These are phyloP conservation scores for Chaenocephalus aceratus DNA, from an alignment of 2,113 vertebrate species.

Conservation along the genomic window DNA sequence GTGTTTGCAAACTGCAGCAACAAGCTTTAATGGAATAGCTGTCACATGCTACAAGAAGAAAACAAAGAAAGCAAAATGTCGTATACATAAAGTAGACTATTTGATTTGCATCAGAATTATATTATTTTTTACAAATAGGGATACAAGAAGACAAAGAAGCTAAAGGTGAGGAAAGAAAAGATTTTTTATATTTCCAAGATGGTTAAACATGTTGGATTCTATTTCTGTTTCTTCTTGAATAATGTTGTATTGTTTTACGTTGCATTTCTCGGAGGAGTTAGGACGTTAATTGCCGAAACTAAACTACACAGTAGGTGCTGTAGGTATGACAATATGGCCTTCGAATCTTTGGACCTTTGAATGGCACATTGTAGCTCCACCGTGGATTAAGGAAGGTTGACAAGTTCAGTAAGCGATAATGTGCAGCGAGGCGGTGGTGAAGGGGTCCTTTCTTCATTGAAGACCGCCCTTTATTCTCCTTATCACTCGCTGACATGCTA, in stretches of 20 bases:
- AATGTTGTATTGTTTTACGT: too few relatives aligned
- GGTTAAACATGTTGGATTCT: background rate
- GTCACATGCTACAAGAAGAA: background rate
- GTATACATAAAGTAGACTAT: background rate
- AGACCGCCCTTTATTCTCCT: too few relatives aligned
- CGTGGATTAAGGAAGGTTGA: background rate
- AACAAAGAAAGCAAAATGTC: background rate
- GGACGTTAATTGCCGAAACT: too few relatives aligned
- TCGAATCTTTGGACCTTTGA: too few relatives aligned
- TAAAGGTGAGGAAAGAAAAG: background rate
- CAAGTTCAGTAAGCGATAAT: too few relatives aligned
- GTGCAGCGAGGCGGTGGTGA: too few relatives aligned
- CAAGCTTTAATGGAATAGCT: background rate
- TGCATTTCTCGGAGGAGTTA: too few relatives aligned
- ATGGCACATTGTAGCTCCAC: background rate
- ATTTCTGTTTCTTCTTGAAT: too few relatives aligned
- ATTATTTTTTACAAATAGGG: background rate
- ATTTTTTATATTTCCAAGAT: background rate
- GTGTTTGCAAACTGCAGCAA: background rate
- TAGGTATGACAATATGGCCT: too few relatives aligned
- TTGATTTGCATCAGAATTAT: background rate
- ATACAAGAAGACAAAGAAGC: background rate
- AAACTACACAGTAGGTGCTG: too few relatives aligned
- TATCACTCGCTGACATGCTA: too few relatives aligned
- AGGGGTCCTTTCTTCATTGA: too few relatives aligned